phyloP scores from a whole-genome alignment of 2,888 invertebrate species.

The Cyclophora albipunctata region DNA sequence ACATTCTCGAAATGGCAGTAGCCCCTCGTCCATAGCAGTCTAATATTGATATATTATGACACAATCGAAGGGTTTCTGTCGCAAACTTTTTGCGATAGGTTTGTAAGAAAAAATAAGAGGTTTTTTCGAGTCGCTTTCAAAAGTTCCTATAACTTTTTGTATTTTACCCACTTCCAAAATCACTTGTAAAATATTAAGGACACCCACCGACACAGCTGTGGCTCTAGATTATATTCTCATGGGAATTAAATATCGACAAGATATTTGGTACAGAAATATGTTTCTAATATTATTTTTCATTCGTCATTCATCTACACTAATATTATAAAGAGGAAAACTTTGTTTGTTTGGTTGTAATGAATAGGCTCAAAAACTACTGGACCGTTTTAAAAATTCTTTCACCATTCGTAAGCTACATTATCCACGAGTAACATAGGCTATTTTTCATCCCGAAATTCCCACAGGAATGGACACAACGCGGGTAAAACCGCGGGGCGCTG shows the following conservation, averaged over 20 bases:
- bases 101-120: constrained; percentile 54
- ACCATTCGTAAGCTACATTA: too few species aligned
- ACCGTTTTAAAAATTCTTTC: too few species aligned
- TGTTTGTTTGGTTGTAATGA: too few species aligned
- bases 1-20: too few species aligned
- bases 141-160: constrained; percentile 50
- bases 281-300: constrained; percentile 3
- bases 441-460: too few species aligned
- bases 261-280: constrained; percentile 17
- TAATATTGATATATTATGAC: constrained; percentile 48
- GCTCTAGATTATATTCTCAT: constrained; percentile 41
- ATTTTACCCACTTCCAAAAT: constrained; percentile 55
- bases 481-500: too few species aligned
- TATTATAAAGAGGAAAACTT: too few species aligned
- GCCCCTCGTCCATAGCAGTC: too few species aligned
- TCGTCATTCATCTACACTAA: too few species aligned
- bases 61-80: constrained; percentile 54
- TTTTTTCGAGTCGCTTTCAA: constrained; percentile 42
- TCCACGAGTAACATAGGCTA: too few species aligned
- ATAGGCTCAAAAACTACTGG: too few species aligned
- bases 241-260: constrained; percentile 32
- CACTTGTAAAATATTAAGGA: constrained; percentile 56
- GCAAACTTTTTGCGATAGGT: constrained; percentile 52
- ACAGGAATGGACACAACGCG: too few species aligned
- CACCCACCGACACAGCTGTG: constrained; percentile 37